Base-by-base conservation (phyloP, 1,140 invertebrate genomes). In the Brachionus manjavacas region DNA sequence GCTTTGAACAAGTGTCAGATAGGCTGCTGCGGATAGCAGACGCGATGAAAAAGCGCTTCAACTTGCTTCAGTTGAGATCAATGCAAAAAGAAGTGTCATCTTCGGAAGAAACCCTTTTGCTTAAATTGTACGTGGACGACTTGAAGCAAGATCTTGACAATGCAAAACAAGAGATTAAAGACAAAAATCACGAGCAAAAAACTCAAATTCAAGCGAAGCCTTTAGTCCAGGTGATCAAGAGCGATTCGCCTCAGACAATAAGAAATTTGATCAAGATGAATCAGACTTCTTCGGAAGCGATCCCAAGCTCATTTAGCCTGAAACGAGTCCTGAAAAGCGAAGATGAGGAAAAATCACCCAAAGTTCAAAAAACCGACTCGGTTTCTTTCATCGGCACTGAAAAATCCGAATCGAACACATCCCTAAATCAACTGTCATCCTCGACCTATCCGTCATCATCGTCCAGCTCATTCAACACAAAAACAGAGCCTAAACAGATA, bases 1-100 rank as follows among this genome's bases (percentile, higher is more conserved):
- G 52, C 25, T 81, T 41, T 25, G 79, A 81, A 35, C 79, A 81
- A 81, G 64, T 68, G 16, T 81, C 79, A 41, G 79, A 81, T 28
- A 23, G 79, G 14, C 28, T 81, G 20, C 23, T 64, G 39, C 28
- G 41, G 20, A 81, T 81, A 41, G 79, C 79, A 43, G 79, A 81
- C 35, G 49, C 79, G 20, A 81, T 81, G 79, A 81, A 81, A 64
- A 81, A 81, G 20, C 79, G 79, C 23, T 81, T 81, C 25, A 60
- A 81, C 43, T 23, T 81, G 35, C 31, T 81, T 4, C 79, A 81
- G 39, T 20, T 81, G 12, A 52, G 79, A 43, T 64, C 79, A 25
- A 81, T 81, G 79, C 79, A 81, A 14, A 81, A 81, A 39, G 79
- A 81, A 60, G 64, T 68, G 8, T 41, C 35, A 11, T 81, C 52